phyloP scores from a whole-genome alignment of 2,888 invertebrate genomes.

The Leptura quadrifasciata region DNA sequence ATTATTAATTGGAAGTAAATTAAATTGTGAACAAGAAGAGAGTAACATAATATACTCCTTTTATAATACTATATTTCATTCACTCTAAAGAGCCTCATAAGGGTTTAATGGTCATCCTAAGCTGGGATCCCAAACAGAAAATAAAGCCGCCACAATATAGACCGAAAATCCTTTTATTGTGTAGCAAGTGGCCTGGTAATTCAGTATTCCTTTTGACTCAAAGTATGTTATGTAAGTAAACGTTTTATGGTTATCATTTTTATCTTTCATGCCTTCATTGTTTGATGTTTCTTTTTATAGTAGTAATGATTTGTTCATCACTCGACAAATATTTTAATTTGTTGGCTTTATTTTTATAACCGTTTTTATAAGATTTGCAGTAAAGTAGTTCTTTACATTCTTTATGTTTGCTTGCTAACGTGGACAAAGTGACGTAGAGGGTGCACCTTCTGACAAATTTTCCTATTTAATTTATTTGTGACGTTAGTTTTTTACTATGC shows the following conservation, averaged over 20 bases:
- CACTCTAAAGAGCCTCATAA: slow-evolving; percentile 36
- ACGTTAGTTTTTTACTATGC: too few relatives aligned
- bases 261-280: slow-evolving; percentile 54
- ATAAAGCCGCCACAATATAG: slow-evolving; percentile 50
- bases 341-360: slow-evolving; percentile 46
- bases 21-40: neutral
- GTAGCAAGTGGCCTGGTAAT: slow-evolving; percentile 60
- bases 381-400: neutral
- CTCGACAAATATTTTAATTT: slow-evolving; percentile 54
- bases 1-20: neutral
- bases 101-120: slow-evolving; percentile 47
- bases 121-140: slow-evolving; percentile 51
- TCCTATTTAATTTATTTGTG: neutral
- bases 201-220: slow-evolving; percentile 65
- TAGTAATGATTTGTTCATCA: slow-evolving; percentile 60
- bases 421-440: neutral
- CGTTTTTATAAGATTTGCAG: slow-evolving; percentile 37
- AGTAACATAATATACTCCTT: slow-evolving; percentile 5
- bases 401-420: slow-evolving; percentile 9
- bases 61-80: slow-evolving; percentile 40
- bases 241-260: slow-evolving; percentile 65
- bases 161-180: slow-evolving; percentile 61
- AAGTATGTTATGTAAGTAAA: slow-evolving; percentile 63
- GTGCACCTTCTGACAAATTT: neutral
- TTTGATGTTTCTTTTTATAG: slow-evolving; percentile 52